Base-by-base conservation (phyloP, 2,888 invertebrate species). In the Catocala fraxini region DNA sequence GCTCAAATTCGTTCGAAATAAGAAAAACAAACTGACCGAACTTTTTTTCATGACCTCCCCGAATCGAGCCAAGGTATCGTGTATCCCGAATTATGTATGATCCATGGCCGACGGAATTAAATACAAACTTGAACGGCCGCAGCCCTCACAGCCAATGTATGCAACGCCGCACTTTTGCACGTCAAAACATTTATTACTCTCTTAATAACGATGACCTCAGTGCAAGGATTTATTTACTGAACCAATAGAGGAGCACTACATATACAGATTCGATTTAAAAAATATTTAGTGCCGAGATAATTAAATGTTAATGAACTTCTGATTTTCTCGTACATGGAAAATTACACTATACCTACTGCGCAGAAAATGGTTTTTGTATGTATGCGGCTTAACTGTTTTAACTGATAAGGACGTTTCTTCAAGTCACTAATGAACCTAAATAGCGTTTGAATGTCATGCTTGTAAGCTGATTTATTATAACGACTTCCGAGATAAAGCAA, bases 41-140 rank as follows among this genome's bases (percentile, higher is more conserved):
- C 7, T 6, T 39, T 39, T 15, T 53, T 12, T 45, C 25, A 11
- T 46, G 56, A 61, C 67, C 60, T 64, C 52, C 1, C 4, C 48
- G 62, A 58, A 57, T 6, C 42, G 10, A 51, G 25, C 48, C 70
- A 59, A 65, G 57, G 73, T 61, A 39, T 52, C 42, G 59, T 58
- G 13, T 41, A 51, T 65, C 55, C 62, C 59, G 57, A 75, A 62
- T 70, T 55, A 57, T 73, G 56, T 58, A 64, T 65, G 59, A 65
- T 58, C 12, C 3, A 49, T 49, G 5, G 33, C 39, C 42, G 51
- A 43, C 55, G 1, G 46, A 65, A 61, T 63, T 48, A 52, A 60
- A 51, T 54, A 34, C 39, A 54, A 51, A 49, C 45, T 51, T 65
- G 52, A 15, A 59, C 54, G 52, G 52, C 51, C 39, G 48, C 35